Percentiles rank a stretch among this genome's conserved stretches.
Conservation (phyloP, 2,113 vertebrate species). For the Myrmecobius fasciatus region DNA sequence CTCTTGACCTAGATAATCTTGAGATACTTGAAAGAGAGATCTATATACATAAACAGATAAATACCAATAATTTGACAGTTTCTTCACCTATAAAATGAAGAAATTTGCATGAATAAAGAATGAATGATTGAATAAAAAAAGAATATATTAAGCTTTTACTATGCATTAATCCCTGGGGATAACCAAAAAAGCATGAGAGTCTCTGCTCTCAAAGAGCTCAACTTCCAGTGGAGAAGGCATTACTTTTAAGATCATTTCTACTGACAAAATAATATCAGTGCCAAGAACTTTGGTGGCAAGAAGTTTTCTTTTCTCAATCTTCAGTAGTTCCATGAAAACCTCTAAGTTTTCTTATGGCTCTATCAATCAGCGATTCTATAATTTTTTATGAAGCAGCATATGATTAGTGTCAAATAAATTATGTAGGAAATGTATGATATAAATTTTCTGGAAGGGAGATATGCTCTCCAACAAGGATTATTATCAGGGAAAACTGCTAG, state of each 20-base stretch:
- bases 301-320: neutral
- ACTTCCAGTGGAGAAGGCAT: neutral
- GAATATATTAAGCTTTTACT: neutral
- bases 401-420: neutral
- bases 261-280: neutral
- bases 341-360: neutral
- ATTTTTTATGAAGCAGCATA: neutral
- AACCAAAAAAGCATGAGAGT: neutral
- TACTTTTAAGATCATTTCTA: neutral
- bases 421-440: neutral
- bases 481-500: neutral
- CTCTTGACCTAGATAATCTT: neutral
- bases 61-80: neutral
- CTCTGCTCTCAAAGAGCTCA: neutral
- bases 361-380: neutral
- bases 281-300: neutral
- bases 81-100: neutral
- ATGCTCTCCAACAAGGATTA: neutral
- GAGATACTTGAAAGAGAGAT: neutral
- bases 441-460: neutral
- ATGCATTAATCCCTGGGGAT: neutral
- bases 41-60: neutral
- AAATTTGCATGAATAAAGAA: neutral
- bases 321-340: neutral
- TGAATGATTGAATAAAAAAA: neutral